These are phyloP conservation scores for Macroteleia sp. DNA, from an alignment of 2,888 invertebrate genomes.

Conservation along the genomic window DNA sequence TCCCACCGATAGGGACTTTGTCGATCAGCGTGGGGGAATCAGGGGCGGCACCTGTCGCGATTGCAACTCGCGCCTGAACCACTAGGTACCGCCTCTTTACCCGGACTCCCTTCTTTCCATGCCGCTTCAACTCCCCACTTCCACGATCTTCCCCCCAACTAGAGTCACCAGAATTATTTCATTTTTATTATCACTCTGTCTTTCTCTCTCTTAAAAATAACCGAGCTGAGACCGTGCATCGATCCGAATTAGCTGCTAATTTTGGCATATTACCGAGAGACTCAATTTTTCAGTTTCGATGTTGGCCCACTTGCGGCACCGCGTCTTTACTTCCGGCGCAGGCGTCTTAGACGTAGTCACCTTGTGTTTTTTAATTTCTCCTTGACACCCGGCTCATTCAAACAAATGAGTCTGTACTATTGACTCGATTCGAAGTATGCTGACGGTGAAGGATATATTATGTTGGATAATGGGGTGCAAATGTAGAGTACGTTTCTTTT, in stretches of 20 bases:
- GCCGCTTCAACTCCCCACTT: too few relatives aligned
- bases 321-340: conserved; percentile 23
- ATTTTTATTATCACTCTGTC: conserved; percentile 78
- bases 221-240: conserved; percentile 75
- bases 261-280: conserved; percentile 76
- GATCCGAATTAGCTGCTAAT: conserved; percentile 82
- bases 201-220: conserved; percentile 69
- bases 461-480: conserved; percentile 48
- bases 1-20: conserved; percentile 41
- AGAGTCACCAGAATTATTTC: conserved; percentile 75
- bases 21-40: conserved; percentile 65
- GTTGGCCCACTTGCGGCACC: conserved; percentile 54
- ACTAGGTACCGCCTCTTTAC: conserved; percentile 74
- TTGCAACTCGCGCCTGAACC: conserved; percentile 73
- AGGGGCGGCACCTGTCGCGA: conserved; percentile 75
- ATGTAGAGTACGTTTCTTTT: conserved; percentile 31
- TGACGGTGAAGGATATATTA: conserved; percentile 40
- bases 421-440: conserved; percentile 38
- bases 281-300: conserved; percentile 77
- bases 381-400: conserved; percentile 35
- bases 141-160: conserved; percentile 22
- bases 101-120: conserved; percentile 59
- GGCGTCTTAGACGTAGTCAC: conserved; percentile 21
- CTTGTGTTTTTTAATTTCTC: conserved; percentile 14
- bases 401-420: conserved; percentile 48